phyloP scores from a whole-genome alignment of 2,797 vertebrate species.

The Telmatherina bonti region DNA sequence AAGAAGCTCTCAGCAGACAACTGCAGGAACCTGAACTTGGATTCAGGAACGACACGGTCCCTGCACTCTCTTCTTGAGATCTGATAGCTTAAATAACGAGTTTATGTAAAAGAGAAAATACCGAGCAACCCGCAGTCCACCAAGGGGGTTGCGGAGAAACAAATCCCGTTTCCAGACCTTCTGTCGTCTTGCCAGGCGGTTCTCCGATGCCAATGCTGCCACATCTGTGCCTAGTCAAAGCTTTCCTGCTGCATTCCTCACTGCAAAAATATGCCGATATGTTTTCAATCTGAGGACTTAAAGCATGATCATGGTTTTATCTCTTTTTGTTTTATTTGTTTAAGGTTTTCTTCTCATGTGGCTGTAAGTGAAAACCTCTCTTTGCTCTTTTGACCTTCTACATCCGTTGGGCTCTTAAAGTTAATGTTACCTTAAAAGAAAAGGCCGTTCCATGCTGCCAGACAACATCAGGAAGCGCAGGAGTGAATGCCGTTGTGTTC shows the following conservation, averaged over 20 bases:
- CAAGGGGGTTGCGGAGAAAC: conserved; percentile 37
- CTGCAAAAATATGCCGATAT: conserved; percentile 36
- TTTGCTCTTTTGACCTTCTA: conserved; percentile 19
- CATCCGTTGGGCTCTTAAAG: conserved; percentile 12
- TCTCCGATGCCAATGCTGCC: conserved; percentile 35
- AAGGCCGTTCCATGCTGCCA: background rate
- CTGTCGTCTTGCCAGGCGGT: conserved; percentile 33
- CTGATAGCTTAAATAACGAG: conserved; percentile 46
- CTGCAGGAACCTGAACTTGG: background rate
- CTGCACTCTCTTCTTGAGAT: conserved; percentile 27
- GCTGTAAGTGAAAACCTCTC: background rate
- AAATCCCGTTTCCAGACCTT: conserved; percentile 49
- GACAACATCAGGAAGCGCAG: conserved; percentile 22
- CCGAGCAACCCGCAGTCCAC: conserved; percentile 40
- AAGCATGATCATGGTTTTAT: conserved; percentile 27
- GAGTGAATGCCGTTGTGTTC: conserved; percentile 22
- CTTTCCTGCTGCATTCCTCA: conserved; percentile 36
- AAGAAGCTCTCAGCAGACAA: background rate
- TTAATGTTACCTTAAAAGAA: background rate
- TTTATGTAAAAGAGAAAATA: conserved; percentile 44
- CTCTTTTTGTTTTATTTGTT: background rate
- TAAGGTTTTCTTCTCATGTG: conserved; percentile 11
- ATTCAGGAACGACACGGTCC: background rate
- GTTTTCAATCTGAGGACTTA: conserved; percentile 44
- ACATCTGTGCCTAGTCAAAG: conserved; percentile 59